phyloP scores from a whole-genome alignment of 2,797 vertebrate species.

The Eutrigla gurnardus region DNA sequence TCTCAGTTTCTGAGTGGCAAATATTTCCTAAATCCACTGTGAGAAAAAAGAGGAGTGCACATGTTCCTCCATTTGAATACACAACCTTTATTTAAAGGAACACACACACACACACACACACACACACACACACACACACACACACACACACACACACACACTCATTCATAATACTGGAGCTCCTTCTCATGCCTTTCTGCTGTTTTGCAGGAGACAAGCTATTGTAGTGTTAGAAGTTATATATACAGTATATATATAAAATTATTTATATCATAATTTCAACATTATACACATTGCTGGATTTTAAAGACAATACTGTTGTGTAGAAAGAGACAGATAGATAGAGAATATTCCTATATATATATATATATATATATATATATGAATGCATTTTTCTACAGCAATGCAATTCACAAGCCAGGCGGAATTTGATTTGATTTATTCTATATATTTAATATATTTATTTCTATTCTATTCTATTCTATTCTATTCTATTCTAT shows the following conservation, averaged over 20 bases:
- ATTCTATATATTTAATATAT: too few relatives aligned
- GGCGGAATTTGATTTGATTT: slow-evolving; percentile 8
- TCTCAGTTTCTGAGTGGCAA: slow-evolving; percentile 42
- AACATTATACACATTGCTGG: not conserved
- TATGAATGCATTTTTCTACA: not conserved
- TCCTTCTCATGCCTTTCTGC: slow-evolving; percentile 15
- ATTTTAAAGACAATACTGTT: not conserved
- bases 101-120: too few relatives aligned
- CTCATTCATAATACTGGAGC: slow-evolving; percentile 15
- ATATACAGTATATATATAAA: too few relatives aligned
- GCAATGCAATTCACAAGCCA: not conserved
- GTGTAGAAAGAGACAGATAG: not conserved
- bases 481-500: too few relatives aligned
- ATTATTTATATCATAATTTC: not conserved
- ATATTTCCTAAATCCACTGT: slow-evolving; percentile 51
- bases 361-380: too few relatives aligned
- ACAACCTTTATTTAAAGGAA: slow-evolving; percentile 23
- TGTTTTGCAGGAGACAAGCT: not conserved
- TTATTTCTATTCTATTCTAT: too few relatives aligned
- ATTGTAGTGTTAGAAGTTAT: not conserved
- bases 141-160: slow-evolving; percentile 20
- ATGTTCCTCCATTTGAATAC: slow-evolving; percentile 36
- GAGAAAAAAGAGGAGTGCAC: slow-evolving; percentile 10
- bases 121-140: too few relatives aligned
- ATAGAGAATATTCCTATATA: not conserved